Base-by-base conservation (phyloP, 2,797 vertebrate genomes). In the Sorex maritimensis region DNA sequence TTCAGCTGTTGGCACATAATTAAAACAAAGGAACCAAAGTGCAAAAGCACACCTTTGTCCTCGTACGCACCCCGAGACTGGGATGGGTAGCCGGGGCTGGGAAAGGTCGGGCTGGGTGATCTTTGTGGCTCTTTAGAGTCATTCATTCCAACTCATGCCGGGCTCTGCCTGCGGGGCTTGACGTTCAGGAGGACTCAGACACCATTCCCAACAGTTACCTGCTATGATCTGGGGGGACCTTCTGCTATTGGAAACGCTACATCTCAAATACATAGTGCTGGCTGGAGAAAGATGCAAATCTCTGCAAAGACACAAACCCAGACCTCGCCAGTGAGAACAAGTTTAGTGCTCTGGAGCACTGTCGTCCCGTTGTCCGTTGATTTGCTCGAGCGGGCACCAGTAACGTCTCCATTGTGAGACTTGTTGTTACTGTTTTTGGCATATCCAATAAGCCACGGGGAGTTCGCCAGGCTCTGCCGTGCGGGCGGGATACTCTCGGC, bases 1-100 rank as follows among this genome's bases (percentile, higher is more conserved):
- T 44, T 79, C 81, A 86, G 61, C 61, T 84, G 69, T 41, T 89
- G 86, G 34, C 91, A 86, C 30, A 73, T 44, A 63, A 72, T 44
- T 44, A 44, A 44, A 44, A 44, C 41, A 44, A 44, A 44, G 41
- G 41, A 5, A 7, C 7, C 7, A 44, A 44, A 44, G 34, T 34
- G 34, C 34, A 79, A 90, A 88, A 38, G 38, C 24, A 46, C 4
- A 6, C 12, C 2, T 30, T 58, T 79, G 21, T 68, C 46, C 26
- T 81, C 58, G 10, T 38, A 41, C 5, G 13, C 30, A 63, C 2
- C 12, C 14, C 21, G 14, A 69, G 65, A 17, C 0, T 6, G 14
- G 26, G 23, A 24, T n/a, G 2, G 6, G 12, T 34, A 15, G 17
- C 12, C 41, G 23, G 12, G 26, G 24, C 11, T 44, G 13, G 0